Percentiles rank a stretch among this genome's conserved stretches.
Evolutionary conservation across 2,113 vertebrate species (phyloP).

Genomic region (Chaetops frenatus): DNA sequence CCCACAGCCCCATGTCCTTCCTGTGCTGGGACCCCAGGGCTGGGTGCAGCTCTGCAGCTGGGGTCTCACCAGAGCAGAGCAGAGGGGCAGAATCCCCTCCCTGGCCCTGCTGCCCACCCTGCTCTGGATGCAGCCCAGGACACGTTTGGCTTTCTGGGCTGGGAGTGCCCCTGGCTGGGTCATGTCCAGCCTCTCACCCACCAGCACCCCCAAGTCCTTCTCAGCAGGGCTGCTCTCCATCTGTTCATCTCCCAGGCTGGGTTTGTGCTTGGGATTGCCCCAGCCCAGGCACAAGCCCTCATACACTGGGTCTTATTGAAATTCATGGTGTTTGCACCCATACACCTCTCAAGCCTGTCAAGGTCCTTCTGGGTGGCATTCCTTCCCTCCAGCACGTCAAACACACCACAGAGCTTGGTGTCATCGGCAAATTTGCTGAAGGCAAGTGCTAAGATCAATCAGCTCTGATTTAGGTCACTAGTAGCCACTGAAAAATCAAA

Average conservation of each 20-base stretch:
- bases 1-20: neutral
- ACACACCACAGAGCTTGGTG: neutral
- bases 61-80: neutral
- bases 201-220: neutral
- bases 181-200: neutral
- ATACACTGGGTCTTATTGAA: neutral
- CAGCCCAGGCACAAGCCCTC: neutral
- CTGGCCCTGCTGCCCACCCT: neutral
- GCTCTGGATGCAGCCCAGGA: neutral
- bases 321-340: neutral
- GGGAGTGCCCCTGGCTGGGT: neutral
- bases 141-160: accelerated
- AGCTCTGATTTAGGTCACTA: neutral
- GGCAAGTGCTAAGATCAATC: neutral
- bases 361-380: neutral
- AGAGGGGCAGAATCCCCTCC: neutral
- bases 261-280: neutral
- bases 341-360: neutral
- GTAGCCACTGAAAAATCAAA: neutral
- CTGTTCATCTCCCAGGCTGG: neutral
- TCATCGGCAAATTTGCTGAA: neutral
- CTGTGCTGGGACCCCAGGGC: neutral
- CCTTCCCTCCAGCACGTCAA: neutral
- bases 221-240: accelerated
- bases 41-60: neutral